These are phyloP conservation scores for Coturnix japonica DNA, from an alignment of 2,113 vertebrate species.

Conservation along the genomic window DNA sequence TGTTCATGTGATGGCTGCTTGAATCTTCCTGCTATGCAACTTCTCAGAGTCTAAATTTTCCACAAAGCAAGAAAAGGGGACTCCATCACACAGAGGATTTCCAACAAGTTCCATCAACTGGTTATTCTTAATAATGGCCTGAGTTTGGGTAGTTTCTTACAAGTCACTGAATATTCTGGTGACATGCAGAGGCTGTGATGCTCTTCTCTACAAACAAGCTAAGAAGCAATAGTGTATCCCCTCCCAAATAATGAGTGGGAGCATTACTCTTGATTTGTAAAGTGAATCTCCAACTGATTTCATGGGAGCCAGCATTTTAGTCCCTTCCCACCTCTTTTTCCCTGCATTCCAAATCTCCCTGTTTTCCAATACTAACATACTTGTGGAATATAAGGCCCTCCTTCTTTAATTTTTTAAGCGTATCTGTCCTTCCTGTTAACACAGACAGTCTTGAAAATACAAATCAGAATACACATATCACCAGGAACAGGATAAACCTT, in stretches of 20 bases:
- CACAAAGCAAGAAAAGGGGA: not conserved
- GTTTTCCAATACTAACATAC: not conserved
- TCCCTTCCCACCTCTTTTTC: not conserved
- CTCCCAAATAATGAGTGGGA: not conserved
- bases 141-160: not conserved
- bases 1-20: not conserved
- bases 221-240: not conserved
- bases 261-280: not conserved
- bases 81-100: not conserved
- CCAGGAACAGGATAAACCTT: not conserved
- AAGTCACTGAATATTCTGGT: not conserved
- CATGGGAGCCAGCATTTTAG: not conserved
- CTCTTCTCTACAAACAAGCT: not conserved
- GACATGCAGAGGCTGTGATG: not conserved
- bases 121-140: not conserved
- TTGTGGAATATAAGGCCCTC: not conserved
- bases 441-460: not conserved
- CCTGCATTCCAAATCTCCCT: not conserved
- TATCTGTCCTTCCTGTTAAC: not conserved
- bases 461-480: not conserved
- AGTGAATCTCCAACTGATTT: not conserved
- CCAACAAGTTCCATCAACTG: not conserved
- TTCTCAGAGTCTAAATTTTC: not conserved
- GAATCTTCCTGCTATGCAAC: not conserved
- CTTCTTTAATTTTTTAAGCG: not conserved